phyloP scores from a whole-genome alignment of 1,140 invertebrate genomes.

The Augochlora pura region DNA sequence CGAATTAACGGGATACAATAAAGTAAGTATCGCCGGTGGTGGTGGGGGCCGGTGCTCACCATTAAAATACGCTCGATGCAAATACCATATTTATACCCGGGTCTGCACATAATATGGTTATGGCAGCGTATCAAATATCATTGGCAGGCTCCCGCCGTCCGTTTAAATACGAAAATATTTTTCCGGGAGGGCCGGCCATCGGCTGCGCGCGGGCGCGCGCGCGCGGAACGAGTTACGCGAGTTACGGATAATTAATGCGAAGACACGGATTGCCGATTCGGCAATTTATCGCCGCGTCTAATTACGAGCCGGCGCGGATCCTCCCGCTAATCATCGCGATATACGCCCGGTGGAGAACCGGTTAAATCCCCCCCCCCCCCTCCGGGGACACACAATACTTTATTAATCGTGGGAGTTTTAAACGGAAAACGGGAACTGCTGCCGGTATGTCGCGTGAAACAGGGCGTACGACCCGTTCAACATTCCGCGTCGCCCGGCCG shows the following conservation, averaged over 20 bases:
- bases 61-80: neutral
- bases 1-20: neutral
- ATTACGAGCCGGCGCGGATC: slow-evolving; percentile 37
- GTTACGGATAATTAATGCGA: slow-evolving; percentile 51
- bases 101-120: neutral
- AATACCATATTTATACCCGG: neutral
- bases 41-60: too few relatives aligned
- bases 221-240: slow-evolving; percentile 22
- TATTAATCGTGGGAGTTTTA: neutral
- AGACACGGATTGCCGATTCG: slow-evolving; percentile 50
- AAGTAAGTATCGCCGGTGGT: neutral
- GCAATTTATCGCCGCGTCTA: slow-evolving; percentile 37
- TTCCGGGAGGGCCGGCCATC: slow-evolving; percentile 25
- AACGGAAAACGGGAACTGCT: too few relatives aligned
- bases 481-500: too few relatives aligned
- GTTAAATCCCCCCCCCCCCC: too few relatives aligned
- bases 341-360: too few relatives aligned
- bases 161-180: slow-evolving; percentile 44
- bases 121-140: neutral
- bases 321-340: slow-evolving; percentile 19
- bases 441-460: too few relatives aligned
- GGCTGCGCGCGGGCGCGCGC: too few relatives aligned
- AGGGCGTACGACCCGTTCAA: too few relatives aligned
- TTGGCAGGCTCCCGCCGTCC: neutral
- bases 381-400: neutral